Base-by-base conservation (phyloP, 2,888 invertebrate species). In the Xestia c-nigrum region DNA sequence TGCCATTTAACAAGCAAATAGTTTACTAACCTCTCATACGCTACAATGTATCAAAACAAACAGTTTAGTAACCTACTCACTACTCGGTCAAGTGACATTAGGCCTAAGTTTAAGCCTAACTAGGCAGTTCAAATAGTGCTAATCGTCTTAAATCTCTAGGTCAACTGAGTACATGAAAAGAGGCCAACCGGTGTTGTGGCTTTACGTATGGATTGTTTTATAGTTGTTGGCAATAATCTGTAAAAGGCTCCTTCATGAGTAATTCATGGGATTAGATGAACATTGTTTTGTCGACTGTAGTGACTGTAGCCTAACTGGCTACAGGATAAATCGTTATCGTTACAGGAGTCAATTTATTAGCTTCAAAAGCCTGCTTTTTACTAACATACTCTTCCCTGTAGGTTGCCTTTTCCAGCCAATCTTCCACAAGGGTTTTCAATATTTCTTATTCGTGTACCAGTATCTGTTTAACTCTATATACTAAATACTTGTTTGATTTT, bases 41-140 rank as follows among this genome's bases (percentile, higher is more conserved):
- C 24, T 38, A 82, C 43, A 69, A 16, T 81, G 50, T 61, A 65
- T 43, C 38, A 64, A 50, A 64, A 47, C 57, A 67, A 74, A 81
- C 57, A 59, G 31, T 80, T 57, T 52, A 65, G 52, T 73, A 65
- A 68, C 67, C 81, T 14, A 72, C 61, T 80, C 5, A 61, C 16
- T 38, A 70, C 47, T 72, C 38, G 71, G 81, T 72, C 70, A 80
- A 72, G 69, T 63, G 50, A 59, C 66, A 76, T 70, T 66, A 83
- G 74, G 72, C 73, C 85, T 85, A 71, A 43, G 74, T 83, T 78
- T 85, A 83, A 66, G 12, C 21, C 24, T 64, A 85, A 88, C 64
- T 79, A 76, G 81, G 86, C 59, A 86, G 74, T 84, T 69, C 78
- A 88, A 88, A 87, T 65, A 85, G 64, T 73, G 73, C 73, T 85